Conservation (phyloP, 2,113 vertebrate species). For the Tricholaema leucomelas region DNA sequence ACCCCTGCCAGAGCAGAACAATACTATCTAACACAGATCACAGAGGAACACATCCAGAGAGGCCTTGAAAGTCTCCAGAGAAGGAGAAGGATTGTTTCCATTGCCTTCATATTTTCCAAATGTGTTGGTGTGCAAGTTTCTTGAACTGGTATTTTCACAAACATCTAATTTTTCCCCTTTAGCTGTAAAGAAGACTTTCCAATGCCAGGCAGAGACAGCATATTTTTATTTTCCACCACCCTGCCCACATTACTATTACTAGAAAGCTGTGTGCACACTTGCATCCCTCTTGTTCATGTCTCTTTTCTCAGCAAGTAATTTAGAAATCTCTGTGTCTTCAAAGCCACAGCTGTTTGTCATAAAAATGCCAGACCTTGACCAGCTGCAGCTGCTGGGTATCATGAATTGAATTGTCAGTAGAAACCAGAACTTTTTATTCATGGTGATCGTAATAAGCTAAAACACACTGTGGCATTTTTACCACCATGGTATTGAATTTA, state of each 20-base stretch:
- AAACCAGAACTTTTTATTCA: not conserved
- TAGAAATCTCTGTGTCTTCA: conserved; percentile 8
- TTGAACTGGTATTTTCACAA: not conserved
- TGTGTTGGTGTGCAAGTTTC: not conserved
- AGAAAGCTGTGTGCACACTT: not conserved
- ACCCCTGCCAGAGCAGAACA: no score
- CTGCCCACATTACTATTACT: not conserved
- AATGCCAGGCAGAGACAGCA: not conserved
- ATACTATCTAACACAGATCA: no score
- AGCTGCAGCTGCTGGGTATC: not conserved
- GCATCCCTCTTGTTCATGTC: not conserved
- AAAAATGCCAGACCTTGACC: not conserved
- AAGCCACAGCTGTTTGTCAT: not conserved
- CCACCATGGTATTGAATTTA: not conserved
- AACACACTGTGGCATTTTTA: not conserved
- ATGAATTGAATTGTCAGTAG: not conserved
- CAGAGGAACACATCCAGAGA: no score
- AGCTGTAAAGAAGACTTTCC: not conserved
- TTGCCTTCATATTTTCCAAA: not conserved
- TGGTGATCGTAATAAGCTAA: not conserved
- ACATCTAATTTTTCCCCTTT: not conserved
- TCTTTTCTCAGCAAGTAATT: not conserved
- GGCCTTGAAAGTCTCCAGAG: no score
- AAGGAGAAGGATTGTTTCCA: no score
- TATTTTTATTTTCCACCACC: not conserved